Evolutionary conservation across 1,140 invertebrate species (phyloP), one percentile per base, ranked within the genome.

Genomic region (Eriocheir sinensis): DNA sequence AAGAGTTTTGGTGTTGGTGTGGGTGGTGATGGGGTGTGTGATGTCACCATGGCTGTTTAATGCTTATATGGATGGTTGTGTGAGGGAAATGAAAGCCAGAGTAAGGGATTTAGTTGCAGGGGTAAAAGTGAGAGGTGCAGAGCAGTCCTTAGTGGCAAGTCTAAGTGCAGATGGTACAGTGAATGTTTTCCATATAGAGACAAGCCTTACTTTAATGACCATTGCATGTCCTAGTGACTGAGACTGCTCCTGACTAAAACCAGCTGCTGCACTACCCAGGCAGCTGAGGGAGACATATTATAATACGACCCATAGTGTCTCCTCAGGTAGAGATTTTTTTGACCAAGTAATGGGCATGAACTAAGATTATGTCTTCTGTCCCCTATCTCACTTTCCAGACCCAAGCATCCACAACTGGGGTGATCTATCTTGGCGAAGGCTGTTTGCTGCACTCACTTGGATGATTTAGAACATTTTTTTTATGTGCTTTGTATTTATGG

Each of bases 131-230:
- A n/a, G n/a, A n/a, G n/a, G n/a, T n/a, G n/a, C n/a, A n/a, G n/a
- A n/a, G n/a, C n/a, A n/a, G n/a, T n/a, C n/a, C n/a, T n/a, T n/a
- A n/a, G n/a, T 36, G 30, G 34, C 40, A 86, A 38, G 40, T 30
- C 30, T 15, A 86, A 36, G 27, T 86, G 27, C 27, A 72, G 27
- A 15, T 40, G n/a, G 40, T 86, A 8, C 27, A 3, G 3, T 36
- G 12, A n/a, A n/a, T 32, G 34, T 95, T 34, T 90, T 34, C 40
- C 91, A 34, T 91, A 97, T 96, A 96, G 96, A 34, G 72, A 72
- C 27, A 72, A 72, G 53, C 53, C 53, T 12, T 72, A 15, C 9
- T 12, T 72, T n/a, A n/a, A n/a, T n/a, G n/a, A n/a, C n/a, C n/a
- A 34, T 27, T 72, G 60, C 60, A 72, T 72, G 60, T 0, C 27